These are phyloP conservation scores for Enteromius treurensis DNA, from an alignment of 2,797 vertebrate species.

Conservation along the genomic window DNA sequence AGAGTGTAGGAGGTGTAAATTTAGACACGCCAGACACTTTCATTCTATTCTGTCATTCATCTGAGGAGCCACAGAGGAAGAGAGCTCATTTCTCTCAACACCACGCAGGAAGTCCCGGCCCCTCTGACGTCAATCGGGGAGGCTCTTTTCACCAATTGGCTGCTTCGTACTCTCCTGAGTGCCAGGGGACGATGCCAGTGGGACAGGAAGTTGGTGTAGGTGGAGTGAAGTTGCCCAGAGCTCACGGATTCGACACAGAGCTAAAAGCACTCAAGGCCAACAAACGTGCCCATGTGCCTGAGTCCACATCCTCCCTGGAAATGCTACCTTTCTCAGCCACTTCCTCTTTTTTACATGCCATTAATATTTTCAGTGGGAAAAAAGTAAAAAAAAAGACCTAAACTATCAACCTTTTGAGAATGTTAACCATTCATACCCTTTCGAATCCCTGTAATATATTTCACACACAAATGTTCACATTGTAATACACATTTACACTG, in stretches of 20 bases:
- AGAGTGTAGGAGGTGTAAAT: constrained; percentile 14
- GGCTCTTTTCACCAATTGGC: constrained; percentile 58
- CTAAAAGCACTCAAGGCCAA: constrained; percentile 76
- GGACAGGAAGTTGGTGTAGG: constrained; percentile 75
- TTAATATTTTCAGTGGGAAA: constrained; percentile 70
- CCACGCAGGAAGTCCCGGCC: constrained; percentile 65
- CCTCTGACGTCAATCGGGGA: constrained; percentile 76
- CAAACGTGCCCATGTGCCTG: constrained; percentile 71
- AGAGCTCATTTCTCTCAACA: constrained; percentile 61
- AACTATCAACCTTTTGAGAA: background rate
- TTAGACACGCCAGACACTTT: constrained; percentile 7
- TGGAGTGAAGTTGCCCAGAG: constrained; percentile 59
- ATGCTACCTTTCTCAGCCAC: constrained; percentile 49
- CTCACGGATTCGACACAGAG: background rate
- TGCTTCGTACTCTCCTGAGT: constrained; percentile 66
- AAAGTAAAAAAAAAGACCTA: constrained; percentile 38
- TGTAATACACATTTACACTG: background rate
- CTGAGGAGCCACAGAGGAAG: constrained; percentile 66
- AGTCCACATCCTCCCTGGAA: constrained; percentile 80
- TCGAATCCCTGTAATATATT: background rate
- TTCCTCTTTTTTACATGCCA: constrained; percentile 65
- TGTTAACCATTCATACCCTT: background rate
- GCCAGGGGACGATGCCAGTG: constrained; percentile 71
- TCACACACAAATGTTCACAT: background rate
- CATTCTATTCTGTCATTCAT: constrained; percentile 13